phyloP scores from a whole-genome alignment of 2,113 vertebrate species.

The Bombycilla garrulus region DNA sequence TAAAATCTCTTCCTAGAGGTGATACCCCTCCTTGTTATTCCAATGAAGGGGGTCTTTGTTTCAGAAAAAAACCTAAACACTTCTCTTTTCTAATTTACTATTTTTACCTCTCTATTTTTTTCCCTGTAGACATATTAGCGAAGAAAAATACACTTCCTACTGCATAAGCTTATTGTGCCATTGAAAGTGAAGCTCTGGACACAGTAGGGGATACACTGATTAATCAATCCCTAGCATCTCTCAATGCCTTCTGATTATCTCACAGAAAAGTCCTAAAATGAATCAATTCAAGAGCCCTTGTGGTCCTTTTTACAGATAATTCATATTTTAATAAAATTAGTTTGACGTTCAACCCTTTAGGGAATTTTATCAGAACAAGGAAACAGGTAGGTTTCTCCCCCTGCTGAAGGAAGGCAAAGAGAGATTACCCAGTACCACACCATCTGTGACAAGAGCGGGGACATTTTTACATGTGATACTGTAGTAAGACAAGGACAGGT shows the following conservation, averaged over 20 bases:
- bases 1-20: not conserved
- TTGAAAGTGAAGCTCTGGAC: constrained; percentile 25
- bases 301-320: constrained; percentile 13
- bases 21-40: not conserved
- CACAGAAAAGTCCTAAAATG: constrained; percentile 25
- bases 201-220: constrained; percentile 13
- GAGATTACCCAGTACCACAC: not conserved
- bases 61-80: not conserved
- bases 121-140: not conserved
- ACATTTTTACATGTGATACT: not conserved
- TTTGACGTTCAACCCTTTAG: not conserved
- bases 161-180: not conserved
- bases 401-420: not conserved
- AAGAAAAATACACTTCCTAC: not conserved
- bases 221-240: constrained; percentile 35
- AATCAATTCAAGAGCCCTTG: constrained; percentile 3
- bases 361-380: not conserved
- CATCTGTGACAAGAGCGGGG: not conserved
- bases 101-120: not conserved
- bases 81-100: not conserved
- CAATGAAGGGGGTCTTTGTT: not conserved
- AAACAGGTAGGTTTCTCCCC: not conserved
- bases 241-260: constrained; percentile 45
- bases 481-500: not conserved
- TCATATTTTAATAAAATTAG: constrained; percentile 6